Base-by-base conservation (phyloP, 2,888 invertebrate species). In the Eutolmus rufibarbis region DNA sequence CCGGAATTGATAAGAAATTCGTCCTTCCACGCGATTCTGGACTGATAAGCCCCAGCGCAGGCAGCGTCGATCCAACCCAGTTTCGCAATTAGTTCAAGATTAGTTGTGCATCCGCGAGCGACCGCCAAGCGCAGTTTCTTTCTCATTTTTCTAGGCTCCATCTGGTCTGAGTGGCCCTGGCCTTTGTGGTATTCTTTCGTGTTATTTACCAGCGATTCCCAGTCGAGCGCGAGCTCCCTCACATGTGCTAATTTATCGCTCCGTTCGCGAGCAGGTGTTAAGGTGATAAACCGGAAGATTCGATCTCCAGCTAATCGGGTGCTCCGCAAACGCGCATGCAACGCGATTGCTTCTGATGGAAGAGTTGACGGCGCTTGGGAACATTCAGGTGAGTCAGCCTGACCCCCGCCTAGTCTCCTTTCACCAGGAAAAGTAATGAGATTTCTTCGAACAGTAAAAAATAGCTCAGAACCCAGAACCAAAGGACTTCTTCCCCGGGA, bases 301-400 rank as follows among this genome's bases (percentile, higher is more conserved):
- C 23, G 28, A 28, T 12, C 4, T 4, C 12, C 28, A 9, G 19
- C 28, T 12, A 66, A 66, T 66, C 9, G 66, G 66, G 66, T 66
- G 28, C 23, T 66, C 28, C 23, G 4, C 23, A 66, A 7, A 23
- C 23, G 66, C 66, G 66, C 23, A 66, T 66, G 66, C 66, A 66
- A 66, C 66, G 34, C 5, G 28, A 51, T 85, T 14, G 37, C 40
- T 19, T 86, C 51, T 31, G 89, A 91, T 91, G 91, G 91, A 91
- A 89, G 91, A 91, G 89, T 88, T 90, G 82, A 91, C 91, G 56
- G 90, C 91, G 51, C 89, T 91, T 87, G 90, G 90, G 23, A 90
- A 89, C 88, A 90, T 91, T 89, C 91, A 91, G 89, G 89, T 89
- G 86, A 88, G 87, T 66, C 23, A 23, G 2, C 23, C 28, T 23